Conservation (phyloP, 2,888 invertebrate species). For the Podabrus alpinus region DNA sequence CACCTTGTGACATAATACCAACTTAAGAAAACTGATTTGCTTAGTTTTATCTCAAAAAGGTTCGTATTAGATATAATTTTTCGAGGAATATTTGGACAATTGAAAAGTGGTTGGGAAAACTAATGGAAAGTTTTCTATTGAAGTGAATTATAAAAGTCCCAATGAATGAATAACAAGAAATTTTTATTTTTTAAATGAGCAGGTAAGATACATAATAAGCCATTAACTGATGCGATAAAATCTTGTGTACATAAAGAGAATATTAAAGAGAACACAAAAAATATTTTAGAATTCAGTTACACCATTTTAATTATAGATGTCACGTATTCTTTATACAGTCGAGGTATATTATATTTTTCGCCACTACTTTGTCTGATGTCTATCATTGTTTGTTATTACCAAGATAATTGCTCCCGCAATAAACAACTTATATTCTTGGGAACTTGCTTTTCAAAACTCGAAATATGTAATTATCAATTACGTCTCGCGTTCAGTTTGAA, state of each 20-base stretch:
- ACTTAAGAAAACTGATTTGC: no score
- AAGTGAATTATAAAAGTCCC: background rate
- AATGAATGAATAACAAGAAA: background rate
- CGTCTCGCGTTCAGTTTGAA: constrained; percentile 33
- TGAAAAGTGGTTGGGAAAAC: background rate
- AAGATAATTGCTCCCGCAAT: constrained; percentile 31
- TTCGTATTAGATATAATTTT: no score
- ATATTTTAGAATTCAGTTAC: constrained; percentile 24
- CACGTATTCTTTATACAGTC: constrained; percentile 25
- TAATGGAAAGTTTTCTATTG: background rate
- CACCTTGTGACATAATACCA: no score
- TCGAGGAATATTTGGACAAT: background rate
- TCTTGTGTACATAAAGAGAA: background rate
- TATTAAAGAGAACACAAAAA: constrained; percentile 3
- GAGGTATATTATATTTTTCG: constrained; percentile 30
- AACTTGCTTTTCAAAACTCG: constrained; percentile 29
- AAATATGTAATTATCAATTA: constrained; percentile 42
- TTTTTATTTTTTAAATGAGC: background rate
- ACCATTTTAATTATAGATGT: constrained; percentile 30
- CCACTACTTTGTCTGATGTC: constrained; percentile 32
- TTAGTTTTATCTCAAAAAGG: no score
- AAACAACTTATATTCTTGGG: constrained; percentile 31
- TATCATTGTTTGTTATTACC: constrained; percentile 35
- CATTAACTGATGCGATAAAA: constrained; percentile 7
- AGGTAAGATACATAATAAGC: constrained; percentile 5